Conservation (phyloP, 2,797 vertebrate species). For the Sphenodon punctatus region DNA sequence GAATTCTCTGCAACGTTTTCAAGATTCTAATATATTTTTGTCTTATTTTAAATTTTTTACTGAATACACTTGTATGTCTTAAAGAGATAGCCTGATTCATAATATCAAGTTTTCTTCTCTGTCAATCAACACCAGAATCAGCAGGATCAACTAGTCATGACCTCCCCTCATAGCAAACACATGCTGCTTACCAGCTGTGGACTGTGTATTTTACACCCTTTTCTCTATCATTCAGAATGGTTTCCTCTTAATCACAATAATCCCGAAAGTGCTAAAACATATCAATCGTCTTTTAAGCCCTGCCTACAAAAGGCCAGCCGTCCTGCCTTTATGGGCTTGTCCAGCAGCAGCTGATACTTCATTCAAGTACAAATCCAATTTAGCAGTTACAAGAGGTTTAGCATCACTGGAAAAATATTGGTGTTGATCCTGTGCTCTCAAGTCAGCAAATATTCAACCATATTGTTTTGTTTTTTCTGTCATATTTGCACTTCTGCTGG, state of each 20-base stretch:
- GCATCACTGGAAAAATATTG: constrained; percentile 81
- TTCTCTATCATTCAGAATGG: constrained; percentile 79
- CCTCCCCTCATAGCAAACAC: constrained; percentile 80
- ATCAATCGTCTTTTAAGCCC: constrained; percentile 88
- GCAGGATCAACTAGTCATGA: constrained; percentile 84
- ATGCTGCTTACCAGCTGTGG: constrained; percentile 86
- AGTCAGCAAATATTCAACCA: constrained; percentile 73
- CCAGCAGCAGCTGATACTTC: constrained; percentile 86
- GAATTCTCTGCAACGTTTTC: neutral
- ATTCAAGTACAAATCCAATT: constrained; percentile 92
- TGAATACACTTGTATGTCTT: neutral
- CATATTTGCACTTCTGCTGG: constrained; percentile 65
- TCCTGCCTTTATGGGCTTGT: constrained; percentile 83
- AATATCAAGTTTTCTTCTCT: constrained; percentile 75
- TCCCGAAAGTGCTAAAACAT: constrained; percentile 85
- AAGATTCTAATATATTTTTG: constrained; percentile 3
- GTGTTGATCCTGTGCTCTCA: constrained; percentile 75
- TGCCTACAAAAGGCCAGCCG: constrained; percentile 84
- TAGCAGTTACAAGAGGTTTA: constrained; percentile 85
- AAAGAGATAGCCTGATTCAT: constrained; percentile 36
- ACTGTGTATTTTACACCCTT: constrained; percentile 77
- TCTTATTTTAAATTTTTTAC: too few relatives aligned
- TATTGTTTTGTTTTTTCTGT: constrained; percentile 65
- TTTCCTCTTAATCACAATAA: constrained; percentile 88
- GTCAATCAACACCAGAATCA: constrained; percentile 82